phyloP scores from a whole-genome alignment of 2,113 vertebrate genomes.

The Bambusicola thoracicus region DNA sequence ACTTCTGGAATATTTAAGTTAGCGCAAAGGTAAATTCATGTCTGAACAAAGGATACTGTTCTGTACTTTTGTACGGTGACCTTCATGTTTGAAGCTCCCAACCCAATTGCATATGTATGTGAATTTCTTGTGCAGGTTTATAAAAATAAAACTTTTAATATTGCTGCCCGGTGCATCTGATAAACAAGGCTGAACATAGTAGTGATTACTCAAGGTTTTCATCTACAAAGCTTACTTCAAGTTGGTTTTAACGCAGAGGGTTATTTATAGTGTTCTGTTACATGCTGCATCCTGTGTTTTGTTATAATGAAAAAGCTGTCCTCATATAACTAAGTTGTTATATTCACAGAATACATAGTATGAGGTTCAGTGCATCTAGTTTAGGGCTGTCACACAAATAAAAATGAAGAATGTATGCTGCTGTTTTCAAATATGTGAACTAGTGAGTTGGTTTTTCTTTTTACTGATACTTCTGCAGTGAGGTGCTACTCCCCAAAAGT shows the following conservation, averaged over 20 bases:
- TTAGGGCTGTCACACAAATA: constrained; percentile 48
- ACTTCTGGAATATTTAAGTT: not conserved
- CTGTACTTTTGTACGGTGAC: fast-evolving
- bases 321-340: not conserved
- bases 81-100: not conserved
- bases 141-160: not conserved
- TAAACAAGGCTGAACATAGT: constrained; percentile 3
- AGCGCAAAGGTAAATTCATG: fast-evolving
- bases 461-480: not conserved
- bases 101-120: fast-evolving
- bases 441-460: not conserved
- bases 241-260: not conserved
- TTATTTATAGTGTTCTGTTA: constrained; percentile 10
- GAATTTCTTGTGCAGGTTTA: not conserved
- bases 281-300: not conserved
- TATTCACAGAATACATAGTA: not conserved
- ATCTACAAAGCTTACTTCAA: not conserved
- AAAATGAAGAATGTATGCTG: constrained; percentile 9
- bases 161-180: not conserved
- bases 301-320: constrained; percentile 6
- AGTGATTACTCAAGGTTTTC: not conserved
- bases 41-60: fast-evolving
- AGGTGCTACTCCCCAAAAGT: not conserved
- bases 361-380: constrained; percentile 30
- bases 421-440: not conserved